These are phyloP conservation scores for Agraylea sexmaculata DNA, from an alignment of 1,140 invertebrate species.

Conservation along the genomic window DNA sequence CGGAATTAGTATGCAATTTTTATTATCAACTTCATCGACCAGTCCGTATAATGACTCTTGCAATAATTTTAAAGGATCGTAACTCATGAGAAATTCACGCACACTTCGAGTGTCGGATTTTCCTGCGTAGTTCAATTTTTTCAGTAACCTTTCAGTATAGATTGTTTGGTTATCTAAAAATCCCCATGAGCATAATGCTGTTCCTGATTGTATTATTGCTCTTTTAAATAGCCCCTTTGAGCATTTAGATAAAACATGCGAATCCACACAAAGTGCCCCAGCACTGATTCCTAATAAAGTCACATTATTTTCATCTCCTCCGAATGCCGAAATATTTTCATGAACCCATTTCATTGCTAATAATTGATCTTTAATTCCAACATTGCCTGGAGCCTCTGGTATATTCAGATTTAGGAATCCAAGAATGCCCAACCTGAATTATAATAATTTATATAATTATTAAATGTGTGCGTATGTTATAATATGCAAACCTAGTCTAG, in stretches of 20 bases:
- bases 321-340: conserved; percentile 46
- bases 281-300: conserved; percentile 46
- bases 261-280: conserved; percentile 45
- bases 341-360: conserved; percentile 46
- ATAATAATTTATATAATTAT: too few species aligned
- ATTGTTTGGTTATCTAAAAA: conserved; percentile 40
- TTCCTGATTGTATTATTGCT: conserved; percentile 47
- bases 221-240: conserved; percentile 45
- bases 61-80: conserved; percentile 26
- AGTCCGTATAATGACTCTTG: conserved; percentile 24
- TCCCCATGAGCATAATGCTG: conserved; percentile 46
- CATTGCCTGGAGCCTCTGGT: conserved; percentile 40
- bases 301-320: conserved; percentile 46
- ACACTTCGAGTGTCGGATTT: conserved; percentile 5
- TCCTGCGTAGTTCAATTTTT: conserved; percentile 28
- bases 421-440: conserved; percentile 36
- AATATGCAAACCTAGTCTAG: too few species aligned
- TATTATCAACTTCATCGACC: conserved; percentile 20
- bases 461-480: too few species aligned
- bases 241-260: conserved; percentile 39
- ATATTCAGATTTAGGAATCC: conserved; percentile 41
- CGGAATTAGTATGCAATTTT: conserved; percentile 29
- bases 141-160: conserved; percentile 41
- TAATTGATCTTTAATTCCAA: conserved; percentile 43
- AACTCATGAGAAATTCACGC: conserved; percentile 1